Percentiles rank a stretch among this genome's conserved stretches.
phyloP scores from a whole-genome alignment of 1,140 invertebrate genomes.

The Sycophila sp. region DNA sequence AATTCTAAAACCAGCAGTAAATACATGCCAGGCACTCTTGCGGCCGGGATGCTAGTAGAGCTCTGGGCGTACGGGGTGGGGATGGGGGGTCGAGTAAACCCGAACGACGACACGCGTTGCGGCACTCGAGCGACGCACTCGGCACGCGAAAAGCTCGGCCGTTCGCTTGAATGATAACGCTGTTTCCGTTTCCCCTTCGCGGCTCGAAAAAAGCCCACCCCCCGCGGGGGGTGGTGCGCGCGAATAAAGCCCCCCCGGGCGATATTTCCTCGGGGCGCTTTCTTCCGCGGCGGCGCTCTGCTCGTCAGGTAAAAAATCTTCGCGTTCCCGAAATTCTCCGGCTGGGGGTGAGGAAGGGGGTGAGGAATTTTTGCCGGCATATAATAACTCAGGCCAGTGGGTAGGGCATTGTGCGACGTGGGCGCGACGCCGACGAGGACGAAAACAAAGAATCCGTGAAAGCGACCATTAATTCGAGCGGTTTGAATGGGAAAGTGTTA shows the following conservation, averaged over 20 bases:
- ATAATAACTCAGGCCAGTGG: not conserved
- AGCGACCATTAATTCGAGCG: conserved; percentile 15
- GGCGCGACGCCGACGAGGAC: not conserved
- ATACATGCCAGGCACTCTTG: too few relatives aligned
- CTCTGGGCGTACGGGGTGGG: too few relatives aligned
- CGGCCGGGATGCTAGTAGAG: too few relatives aligned
- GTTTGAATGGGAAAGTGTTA: conserved; percentile 29
- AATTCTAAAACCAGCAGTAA: too few relatives aligned
- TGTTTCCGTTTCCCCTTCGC: not conserved
- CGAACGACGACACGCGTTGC: too few relatives aligned
- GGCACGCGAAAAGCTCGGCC: not conserved
- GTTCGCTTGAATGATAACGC: conserved; percentile 5
- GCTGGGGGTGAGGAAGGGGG: too few relatives aligned
- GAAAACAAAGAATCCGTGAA: conserved; percentile 16
- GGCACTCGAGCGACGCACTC: not conserved
- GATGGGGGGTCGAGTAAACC: too few relatives aligned
- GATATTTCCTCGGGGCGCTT: conserved; percentile 10
- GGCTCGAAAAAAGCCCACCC: not conserved
- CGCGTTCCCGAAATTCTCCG: conserved; percentile 8
- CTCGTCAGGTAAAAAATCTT: conserved; percentile 20
- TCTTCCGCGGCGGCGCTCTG: not conserved
- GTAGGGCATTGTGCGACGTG: not conserved
- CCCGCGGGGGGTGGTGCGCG: not conserved
- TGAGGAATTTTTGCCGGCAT: not conserved
- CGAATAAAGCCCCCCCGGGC: not conserved